Conservation (phyloP, 2,888 invertebrate genomes). For the Perithous albicinctus region DNA sequence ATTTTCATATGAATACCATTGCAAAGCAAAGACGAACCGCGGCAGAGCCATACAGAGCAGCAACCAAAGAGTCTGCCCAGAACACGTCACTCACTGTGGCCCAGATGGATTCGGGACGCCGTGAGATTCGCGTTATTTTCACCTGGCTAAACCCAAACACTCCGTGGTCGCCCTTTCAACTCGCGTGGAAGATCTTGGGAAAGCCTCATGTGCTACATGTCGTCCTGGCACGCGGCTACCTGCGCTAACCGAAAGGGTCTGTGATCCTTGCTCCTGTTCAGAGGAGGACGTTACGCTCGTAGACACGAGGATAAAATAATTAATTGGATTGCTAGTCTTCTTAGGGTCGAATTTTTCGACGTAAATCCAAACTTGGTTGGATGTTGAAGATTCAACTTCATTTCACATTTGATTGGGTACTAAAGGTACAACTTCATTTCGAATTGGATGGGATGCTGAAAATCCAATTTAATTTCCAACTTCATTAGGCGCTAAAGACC, state of each 20-base stretch:
- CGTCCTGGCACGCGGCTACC: slow-evolving; percentile 43
- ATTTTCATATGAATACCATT: slow-evolving; percentile 67
- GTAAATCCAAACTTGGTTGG: too few relatives aligned
- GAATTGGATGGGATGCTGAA: too few relatives aligned
- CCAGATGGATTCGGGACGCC: slow-evolving; percentile 81
- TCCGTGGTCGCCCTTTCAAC: slow-evolving; percentile 19
- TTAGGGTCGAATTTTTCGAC: too few relatives aligned
- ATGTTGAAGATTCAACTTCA: too few relatives aligned
- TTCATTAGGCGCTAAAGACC: too few relatives aligned
- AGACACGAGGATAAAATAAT: neutral
- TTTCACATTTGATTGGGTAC: too few relatives aligned
- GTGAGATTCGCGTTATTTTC: slow-evolving; percentile 81
- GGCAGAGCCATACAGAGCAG: slow-evolving; percentile 25
- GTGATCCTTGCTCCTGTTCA: neutral
- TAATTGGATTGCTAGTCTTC: neutral
- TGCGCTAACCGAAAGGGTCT: slow-evolving; percentile 33
- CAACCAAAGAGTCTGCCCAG: slow-evolving; percentile 45
- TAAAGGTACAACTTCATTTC: too few relatives aligned
- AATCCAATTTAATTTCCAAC: too few relatives aligned
- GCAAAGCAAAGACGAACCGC: slow-evolving; percentile 61
- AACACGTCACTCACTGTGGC: slow-evolving; percentile 64
- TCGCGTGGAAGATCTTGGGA: slow-evolving; percentile 39
- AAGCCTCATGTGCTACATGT: slow-evolving; percentile 30
- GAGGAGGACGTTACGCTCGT: slow-evolving; percentile 6
- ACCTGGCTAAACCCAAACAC: slow-evolving; percentile 79